Percentiles rank a stretch among this genome's conserved stretches.
Conservation (phyloP, 2,797 vertebrate species). For the Sebastes minor region DNA sequence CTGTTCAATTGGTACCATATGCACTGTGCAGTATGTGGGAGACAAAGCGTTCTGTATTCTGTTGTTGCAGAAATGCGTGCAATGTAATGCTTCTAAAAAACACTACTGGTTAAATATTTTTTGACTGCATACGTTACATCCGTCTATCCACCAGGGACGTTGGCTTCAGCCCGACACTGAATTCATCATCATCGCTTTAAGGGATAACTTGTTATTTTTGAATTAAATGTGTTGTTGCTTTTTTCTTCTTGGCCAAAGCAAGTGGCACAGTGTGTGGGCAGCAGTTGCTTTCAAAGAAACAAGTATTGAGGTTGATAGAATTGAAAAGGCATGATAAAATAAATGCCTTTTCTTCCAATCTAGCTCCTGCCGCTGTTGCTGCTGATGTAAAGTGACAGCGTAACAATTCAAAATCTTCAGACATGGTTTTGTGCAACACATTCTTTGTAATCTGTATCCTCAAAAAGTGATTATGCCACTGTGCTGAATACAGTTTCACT, state of each 20-base stretch:
- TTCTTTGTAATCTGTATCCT: conserved; percentile 11
- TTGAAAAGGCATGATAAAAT: conserved; percentile 40
- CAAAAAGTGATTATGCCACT: not conserved
- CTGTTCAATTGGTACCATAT: conserved; percentile 71
- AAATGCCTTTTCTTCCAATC: not conserved
- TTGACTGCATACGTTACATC: conserved; percentile 8
- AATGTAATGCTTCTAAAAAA: conserved; percentile 4
- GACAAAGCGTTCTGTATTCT: conserved; percentile 59
- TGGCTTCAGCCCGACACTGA: conserved; percentile 37
- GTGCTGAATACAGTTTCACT: not conserved
- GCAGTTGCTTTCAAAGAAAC: conserved; percentile 48
- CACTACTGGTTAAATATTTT: not conserved
- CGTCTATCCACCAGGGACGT: conserved; percentile 31
- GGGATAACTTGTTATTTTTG: conserved; percentile 65
- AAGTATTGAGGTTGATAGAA: conserved; percentile 41
- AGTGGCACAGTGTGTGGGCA: conserved; percentile 63
- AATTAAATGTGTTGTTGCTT: conserved; percentile 45
- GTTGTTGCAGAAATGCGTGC: conserved; percentile 27
- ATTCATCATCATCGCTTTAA: conserved; percentile 59
- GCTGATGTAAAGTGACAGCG: conserved; percentile 22
- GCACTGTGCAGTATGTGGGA: conserved; percentile 69
- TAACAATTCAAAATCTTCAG: not conserved
- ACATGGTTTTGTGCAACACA: not conserved
- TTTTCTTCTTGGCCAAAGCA: conserved; percentile 26
- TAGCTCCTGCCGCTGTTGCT: not conserved